Percentiles rank a stretch among this genome's conserved stretches.
These are phyloP conservation scores for Proisotoma minuta DNA, from an alignment of 2,888 invertebrate species.

Conservation along the genomic window DNA sequence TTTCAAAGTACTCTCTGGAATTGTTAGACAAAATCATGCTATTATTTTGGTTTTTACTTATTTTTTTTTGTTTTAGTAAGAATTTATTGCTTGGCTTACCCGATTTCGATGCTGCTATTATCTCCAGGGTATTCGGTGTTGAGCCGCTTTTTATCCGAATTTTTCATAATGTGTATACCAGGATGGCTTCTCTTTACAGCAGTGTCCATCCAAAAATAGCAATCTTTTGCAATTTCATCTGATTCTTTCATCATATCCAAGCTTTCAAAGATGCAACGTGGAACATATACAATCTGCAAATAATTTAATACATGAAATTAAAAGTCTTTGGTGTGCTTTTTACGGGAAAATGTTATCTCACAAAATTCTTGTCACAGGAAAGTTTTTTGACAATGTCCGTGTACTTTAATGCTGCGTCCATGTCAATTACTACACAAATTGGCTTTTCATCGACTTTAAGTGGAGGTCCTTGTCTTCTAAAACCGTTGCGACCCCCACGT, in stretches of 20 bases:
- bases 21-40: background rate
- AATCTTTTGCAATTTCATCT: conserved; percentile 27
- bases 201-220: conserved; percentile 37
- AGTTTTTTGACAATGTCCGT: conserved; percentile 31
- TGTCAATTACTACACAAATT: conserved; percentile 34
- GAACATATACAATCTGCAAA: conserved; percentile 28
- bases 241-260: conserved; percentile 42
- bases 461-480: conserved; percentile 10
- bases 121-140: conserved; percentile 29
- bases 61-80: background rate
- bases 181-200: conserved; percentile 28
- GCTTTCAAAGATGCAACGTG: conserved; percentile 29
- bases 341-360: conserved; percentile 25
- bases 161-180: conserved; percentile 33
- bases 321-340: too few species aligned
- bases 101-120: conserved; percentile 21
- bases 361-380: conserved; percentile 35
- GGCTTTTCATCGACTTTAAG: conserved; percentile 8
- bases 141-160: conserved; percentile 17
- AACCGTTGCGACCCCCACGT: conserved; percentile 8
- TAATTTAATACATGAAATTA: too few species aligned
- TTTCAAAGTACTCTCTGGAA: conserved; percentile 36
- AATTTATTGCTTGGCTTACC: conserved; percentile 11
- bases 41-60: too few species aligned
- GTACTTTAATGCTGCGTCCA: conserved; percentile 33